Evolutionary conservation across 2,797 vertebrate genomes (phyloP), one percentile per base, ranked within the genome.

Genomic region (Mallotus villosus): DNA sequence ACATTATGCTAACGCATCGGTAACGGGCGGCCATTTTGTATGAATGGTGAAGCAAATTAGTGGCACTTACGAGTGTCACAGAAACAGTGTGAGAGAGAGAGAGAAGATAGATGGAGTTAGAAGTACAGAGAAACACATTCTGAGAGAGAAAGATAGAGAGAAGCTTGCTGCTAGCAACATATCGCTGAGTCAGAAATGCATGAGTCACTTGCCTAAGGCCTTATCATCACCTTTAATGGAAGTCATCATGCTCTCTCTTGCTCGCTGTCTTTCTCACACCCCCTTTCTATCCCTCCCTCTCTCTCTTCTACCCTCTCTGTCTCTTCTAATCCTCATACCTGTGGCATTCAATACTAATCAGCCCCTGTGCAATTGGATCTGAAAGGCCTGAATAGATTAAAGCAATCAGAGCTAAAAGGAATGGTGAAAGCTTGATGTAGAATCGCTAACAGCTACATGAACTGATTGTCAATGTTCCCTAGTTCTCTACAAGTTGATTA

Each of bases 11-110:
- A 82, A 82, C 82, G 67, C 67, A 37, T 27, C 27, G 46, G 14
- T 86, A 81, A 84, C 86, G 79, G 85, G 76, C 14, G 68, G 67
- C 69, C 75, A 71, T 84, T 84, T 81, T 63, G 73, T 63, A 59
- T 62, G 60, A 65, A 62, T 71, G 55, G 67, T 37, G 22, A 41
- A 41, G 41, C 41, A 41, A 41, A 41, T 41, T 41, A 41, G 41
- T 41, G 41, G 11, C 41, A 41, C 41, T 41, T 41, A 41, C 41
- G 1, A 41, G 41, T 41, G 9, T 41, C 41, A 7, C 12, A 63
- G 29, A 63, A 32, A 60, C 60, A 74, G 70, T 70, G 74, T 22
- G 68, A 67, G 72, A 6, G 0, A 17, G 41, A 24, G 14, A 17
- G 37, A 41, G 55, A 55, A 0, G n/a, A 32, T 34, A 67, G 22